These are phyloP conservation scores for Muscicapa striata DNA, from an alignment of 2,797 vertebrate genomes.

Conservation along the genomic window DNA sequence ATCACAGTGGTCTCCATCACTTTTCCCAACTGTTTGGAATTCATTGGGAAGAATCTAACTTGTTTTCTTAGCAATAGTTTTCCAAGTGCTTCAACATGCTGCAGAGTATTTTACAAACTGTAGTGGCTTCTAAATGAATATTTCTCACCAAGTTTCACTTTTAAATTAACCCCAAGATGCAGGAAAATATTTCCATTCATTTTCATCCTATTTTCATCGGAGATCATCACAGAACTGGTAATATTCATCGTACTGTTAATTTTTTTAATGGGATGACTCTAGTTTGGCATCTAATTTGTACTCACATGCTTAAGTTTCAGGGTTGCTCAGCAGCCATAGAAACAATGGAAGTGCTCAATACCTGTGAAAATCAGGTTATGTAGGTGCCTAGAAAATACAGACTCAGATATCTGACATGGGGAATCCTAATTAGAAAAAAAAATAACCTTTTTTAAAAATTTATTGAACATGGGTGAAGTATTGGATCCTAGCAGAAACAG, in stretches of 20 bases:
- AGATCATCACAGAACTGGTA: not conserved
- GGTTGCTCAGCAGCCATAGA: not conserved
- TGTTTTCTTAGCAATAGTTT: not conserved
- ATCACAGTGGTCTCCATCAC: not conserved
- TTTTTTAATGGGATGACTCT: not conserved
- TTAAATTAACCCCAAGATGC: not conserved
- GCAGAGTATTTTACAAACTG: not conserved
- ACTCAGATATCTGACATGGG: not conserved
- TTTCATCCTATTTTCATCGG: not conserved
- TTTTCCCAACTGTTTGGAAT: not conserved
- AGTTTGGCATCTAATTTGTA: not conserved
- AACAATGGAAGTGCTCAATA: not conserved
- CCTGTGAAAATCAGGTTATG: not conserved
- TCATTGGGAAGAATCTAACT: not conserved
- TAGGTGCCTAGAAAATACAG: not conserved
- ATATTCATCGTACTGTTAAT: not conserved
- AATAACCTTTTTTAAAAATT: fast-evolving
- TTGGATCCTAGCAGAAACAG: not conserved
- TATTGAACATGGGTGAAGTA: not conserved
- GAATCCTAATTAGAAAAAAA: not conserved
- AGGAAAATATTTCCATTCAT: not conserved
- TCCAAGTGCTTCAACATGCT: not conserved
- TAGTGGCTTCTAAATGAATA: not conserved
- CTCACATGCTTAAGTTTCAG: not conserved
- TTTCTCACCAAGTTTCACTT: not conserved